Evolutionary conservation across 2,797 vertebrate genomes (phyloP).

Genomic region (Podargus strigoides): DNA sequence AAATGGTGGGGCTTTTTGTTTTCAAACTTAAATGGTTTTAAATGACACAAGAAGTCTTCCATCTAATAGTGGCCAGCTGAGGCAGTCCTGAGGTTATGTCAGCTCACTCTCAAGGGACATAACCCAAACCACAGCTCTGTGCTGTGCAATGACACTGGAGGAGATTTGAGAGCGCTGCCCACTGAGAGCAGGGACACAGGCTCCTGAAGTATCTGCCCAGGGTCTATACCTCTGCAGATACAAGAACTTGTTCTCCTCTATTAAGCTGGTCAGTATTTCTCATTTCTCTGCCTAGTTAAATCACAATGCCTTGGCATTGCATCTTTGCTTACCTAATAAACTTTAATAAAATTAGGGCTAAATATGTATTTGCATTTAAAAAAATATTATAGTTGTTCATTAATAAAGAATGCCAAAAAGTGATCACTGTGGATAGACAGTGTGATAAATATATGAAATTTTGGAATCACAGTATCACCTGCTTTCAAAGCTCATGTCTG

Average conservation of each 20-base stretch:
- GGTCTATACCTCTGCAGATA: background rate
- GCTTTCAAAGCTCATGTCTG: background rate
- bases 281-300: background rate
- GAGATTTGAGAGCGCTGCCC: background rate
- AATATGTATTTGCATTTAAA: background rate
- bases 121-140: background rate
- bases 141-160: too few species aligned
- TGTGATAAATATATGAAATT: background rate
- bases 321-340: background rate
- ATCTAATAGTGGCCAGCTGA: background rate
- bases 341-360: background rate
- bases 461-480: background rate
- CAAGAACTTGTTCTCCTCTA: background rate
- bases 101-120: background rate
- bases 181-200: background rate
- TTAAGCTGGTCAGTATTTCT: background rate
- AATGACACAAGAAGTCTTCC: background rate
- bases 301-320: background rate
- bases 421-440: background rate
- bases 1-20: background rate
- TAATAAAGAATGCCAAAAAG: background rate
- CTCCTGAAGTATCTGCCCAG: background rate
- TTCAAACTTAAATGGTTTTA: background rate
- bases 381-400: background rate
- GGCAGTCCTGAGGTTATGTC: background rate